Percentiles rank a stretch among this genome's conserved stretches.
Evolutionary conservation across 2,113 vertebrate genomes (phyloP).

Genomic region (Crotalus tigris): DNA sequence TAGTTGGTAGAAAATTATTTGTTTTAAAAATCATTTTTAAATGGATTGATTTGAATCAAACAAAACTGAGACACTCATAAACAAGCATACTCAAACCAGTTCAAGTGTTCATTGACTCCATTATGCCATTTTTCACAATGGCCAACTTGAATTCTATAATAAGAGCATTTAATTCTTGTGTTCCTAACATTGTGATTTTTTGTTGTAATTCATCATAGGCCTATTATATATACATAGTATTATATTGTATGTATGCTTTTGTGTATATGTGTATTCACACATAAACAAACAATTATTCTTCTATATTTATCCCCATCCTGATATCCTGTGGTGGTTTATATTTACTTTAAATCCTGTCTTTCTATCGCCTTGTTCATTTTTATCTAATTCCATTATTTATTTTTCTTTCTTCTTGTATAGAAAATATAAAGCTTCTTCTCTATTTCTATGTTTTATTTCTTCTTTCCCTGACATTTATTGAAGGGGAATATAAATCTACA

Average conservation of each 20-base stretch:
- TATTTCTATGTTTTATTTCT: not conserved
- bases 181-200: not conserved
- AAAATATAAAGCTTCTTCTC: not conserved
- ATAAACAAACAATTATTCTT: not conserved
- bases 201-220: not conserved
- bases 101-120: not conserved
- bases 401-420: not conserved
- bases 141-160: not conserved
- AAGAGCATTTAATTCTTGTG: not conserved
- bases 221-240: not conserved
- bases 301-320: not conserved
- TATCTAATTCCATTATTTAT: not conserved
- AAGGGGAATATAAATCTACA: too few relatives aligned
- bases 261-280: not conserved
- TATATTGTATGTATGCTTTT: not conserved
- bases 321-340: not conserved
- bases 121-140: not conserved
- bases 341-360: not conserved
- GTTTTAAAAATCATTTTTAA: not conserved
- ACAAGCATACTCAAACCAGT: not conserved
- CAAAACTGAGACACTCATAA: not conserved
- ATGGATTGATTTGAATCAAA: not conserved
- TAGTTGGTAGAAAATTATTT: not conserved
- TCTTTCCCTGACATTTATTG: not conserved
- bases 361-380: not conserved